Percentiles rank a stretch among this genome's conserved stretches.
phyloP scores from a whole-genome alignment of 2,113 vertebrate species.

The Catharus bicknelli region DNA sequence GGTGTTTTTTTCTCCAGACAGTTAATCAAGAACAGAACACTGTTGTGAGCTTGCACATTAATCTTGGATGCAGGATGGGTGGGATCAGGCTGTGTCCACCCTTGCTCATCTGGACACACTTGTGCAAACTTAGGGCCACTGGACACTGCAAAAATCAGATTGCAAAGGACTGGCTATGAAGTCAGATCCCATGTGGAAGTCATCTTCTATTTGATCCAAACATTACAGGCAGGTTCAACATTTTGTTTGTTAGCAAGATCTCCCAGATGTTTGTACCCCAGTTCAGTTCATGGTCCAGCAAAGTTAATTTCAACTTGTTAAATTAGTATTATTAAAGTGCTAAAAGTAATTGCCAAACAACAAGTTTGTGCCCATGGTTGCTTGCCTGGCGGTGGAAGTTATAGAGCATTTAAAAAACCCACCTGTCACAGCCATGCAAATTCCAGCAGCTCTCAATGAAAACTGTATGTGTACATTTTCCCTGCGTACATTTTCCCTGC shows the following conservation, averaged over 20 bases:
- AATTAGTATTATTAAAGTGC: neutral
- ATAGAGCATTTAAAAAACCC: rapidly evolving
- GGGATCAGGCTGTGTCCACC: neutral
- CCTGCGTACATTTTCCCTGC: neutral
- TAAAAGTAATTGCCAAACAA: neutral
- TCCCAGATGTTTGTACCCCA: neutral
- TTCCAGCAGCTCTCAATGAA: neutral
- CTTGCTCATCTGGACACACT: neutral
- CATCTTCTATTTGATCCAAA: neutral
- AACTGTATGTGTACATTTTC: neutral
- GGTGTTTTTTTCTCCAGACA: neutral
- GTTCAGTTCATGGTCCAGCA: neutral
- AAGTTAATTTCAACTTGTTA: neutral
- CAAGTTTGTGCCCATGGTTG: neutral
- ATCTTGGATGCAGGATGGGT: neutral
- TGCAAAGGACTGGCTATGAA: neutral
- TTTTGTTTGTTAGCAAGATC: neutral
- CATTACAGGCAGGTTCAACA: neutral
- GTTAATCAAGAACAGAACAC: neutral
- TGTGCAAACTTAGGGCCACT: neutral
- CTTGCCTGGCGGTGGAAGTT: neutral
- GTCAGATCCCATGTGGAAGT: neutral
- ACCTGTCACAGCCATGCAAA: neutral
- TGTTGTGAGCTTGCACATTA: neutral
- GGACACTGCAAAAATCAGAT: neutral